Evolutionary conservation across 2,797 vertebrate species (phyloP).

Genomic region (Schizopygopsis pylzovi): DNA sequence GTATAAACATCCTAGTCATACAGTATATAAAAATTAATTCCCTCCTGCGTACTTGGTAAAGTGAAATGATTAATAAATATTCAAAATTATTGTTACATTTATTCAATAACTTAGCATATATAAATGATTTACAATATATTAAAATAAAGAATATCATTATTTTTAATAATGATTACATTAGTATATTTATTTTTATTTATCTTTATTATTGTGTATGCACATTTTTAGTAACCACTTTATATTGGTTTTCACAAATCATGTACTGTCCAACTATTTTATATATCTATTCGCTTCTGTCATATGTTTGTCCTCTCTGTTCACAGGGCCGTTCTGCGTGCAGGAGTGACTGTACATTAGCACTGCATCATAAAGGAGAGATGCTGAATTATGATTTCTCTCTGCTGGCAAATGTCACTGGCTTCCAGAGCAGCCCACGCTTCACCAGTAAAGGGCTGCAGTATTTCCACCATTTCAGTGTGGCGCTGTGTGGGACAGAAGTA

Average conservation of each 20-base stretch:
- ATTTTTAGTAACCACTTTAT: neutral
- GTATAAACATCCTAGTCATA: neutral
- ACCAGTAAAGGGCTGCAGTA: constrained; percentile 90
- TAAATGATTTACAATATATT: neutral
- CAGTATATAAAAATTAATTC: no score
- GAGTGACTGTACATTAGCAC: constrained; percentile 83
- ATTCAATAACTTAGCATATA: neutral
- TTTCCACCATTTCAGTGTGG: constrained; percentile 86
- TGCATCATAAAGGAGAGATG: constrained; percentile 60
- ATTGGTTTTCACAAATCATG: neutral
- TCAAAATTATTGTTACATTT: neutral
- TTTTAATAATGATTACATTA: neutral
- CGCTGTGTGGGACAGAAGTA: constrained; percentile 91
- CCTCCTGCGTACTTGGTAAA: neutral
- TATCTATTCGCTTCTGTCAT: neutral
- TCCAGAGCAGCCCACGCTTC: constrained; percentile 86
- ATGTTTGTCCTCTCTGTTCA: constrained; percentile 29
- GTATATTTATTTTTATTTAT: no score
- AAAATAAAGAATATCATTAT: neutral
- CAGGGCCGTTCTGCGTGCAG: constrained; percentile 87
- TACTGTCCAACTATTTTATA: constrained; percentile 10
- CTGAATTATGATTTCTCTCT: constrained; percentile 85
- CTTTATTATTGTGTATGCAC: neutral
- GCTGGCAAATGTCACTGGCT: constrained; percentile 73
- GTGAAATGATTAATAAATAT: neutral